A percentile compares a stretch with the other conserved stretches of the same genome.
phyloP scores from a whole-genome alignment of 2,797 vertebrate genomes.

The Phalloptychus januarius region DNA sequence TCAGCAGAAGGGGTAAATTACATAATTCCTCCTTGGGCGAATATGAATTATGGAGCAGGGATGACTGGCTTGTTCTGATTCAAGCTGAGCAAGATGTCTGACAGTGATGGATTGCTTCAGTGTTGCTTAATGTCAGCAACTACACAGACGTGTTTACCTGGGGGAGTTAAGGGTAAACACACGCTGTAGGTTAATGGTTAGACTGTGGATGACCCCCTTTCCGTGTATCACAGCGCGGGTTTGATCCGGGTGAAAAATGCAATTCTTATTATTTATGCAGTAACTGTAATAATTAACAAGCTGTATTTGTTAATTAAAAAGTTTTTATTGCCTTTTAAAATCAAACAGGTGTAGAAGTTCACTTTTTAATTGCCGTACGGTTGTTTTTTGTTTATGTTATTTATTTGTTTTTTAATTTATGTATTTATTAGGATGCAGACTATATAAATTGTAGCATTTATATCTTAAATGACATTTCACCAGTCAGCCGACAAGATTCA shows the following conservation, averaged over 20 bases:
- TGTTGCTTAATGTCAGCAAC: conserved; percentile 35
- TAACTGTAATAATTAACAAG: not conserved
- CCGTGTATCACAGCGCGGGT: not conserved
- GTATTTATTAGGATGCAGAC: not conserved
- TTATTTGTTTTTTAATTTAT: not conserved
- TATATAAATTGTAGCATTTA: not conserved
- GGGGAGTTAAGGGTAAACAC: conserved; percentile 35
- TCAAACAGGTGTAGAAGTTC: not conserved
- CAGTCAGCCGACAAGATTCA: not conserved
- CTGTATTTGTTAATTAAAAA: not conserved
- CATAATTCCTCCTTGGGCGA: not conserved
- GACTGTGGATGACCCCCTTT: not conserved
- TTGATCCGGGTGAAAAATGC: not conserved
- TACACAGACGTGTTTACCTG: conserved; percentile 42
- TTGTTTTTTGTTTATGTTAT: not conserved
- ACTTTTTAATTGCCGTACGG: not conserved
- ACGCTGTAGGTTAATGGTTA: conserved; percentile 26
- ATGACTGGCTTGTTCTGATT: not conserved
- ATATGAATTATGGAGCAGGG: conserved; percentile 11
- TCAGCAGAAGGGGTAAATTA: conserved; percentile 6
- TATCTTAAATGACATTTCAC: not conserved
- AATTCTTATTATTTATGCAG: not conserved
- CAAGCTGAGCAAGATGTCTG: not conserved
- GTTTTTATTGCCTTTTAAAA: not conserved
- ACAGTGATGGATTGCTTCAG: conserved; percentile 2